These are phyloP conservation scores for Bombus huntii DNA, from an alignment of 1,140 invertebrate species.

Conservation along the genomic window DNA sequence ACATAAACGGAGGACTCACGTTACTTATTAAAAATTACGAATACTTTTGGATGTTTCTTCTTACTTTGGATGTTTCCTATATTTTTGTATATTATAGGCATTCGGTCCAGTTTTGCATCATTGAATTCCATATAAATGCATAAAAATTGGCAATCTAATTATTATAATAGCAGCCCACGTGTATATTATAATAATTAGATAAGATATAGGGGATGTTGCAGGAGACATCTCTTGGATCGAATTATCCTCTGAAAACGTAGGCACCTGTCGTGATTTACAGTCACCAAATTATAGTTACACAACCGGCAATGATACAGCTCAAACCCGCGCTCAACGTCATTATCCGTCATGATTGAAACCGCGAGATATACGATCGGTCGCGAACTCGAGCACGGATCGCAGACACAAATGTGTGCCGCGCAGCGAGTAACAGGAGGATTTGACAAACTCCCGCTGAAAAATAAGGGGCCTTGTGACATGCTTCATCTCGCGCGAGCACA, in stretches of 20 bases:
- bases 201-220: neutral
- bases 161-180: neutral
- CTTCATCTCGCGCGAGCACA: neutral
- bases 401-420: neutral
- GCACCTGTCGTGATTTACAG: conserved; percentile 70
- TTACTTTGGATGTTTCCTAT: too few relatives aligned
- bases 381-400: conserved; percentile 51
- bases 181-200: neutral
- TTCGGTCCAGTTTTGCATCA: too few relatives aligned
- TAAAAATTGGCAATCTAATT: neutral
- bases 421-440: conserved; percentile 3
- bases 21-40: too few relatives aligned
- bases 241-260: conserved; percentile 66
- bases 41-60: too few relatives aligned
- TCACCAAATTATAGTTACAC: conserved; percentile 67
- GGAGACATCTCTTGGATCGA: conserved; percentile 56
- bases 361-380: conserved; percentile 64
- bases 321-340: conserved; percentile 48
- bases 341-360: conserved; percentile 55
- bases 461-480: neutral
- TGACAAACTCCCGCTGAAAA: conserved; percentile 27
- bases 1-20: too few relatives aligned
- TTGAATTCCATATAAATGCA: too few relatives aligned
- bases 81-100: too few relatives aligned
- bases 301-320: conserved; percentile 64